Base-by-base conservation (phyloP, 1,140 invertebrate genomes). In the Stegodyphus dumicola region DNA sequence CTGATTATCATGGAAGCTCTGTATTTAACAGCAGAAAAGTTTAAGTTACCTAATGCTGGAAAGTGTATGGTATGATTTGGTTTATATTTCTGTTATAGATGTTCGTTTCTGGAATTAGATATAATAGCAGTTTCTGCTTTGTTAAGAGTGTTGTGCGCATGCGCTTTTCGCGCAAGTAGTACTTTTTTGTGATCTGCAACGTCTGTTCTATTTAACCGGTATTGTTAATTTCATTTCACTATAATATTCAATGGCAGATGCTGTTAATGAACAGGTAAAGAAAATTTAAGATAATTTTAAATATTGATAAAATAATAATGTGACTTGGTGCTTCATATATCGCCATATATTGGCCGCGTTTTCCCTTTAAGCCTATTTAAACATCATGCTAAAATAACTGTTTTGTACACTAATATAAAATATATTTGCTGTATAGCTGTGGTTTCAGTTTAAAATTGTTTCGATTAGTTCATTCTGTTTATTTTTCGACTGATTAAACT, bases 1-100 rank as follows among this genome's bases (percentile, higher is more conserved):
- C 33, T 33, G 33, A 33, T 33, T 33, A 74, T 51, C 15, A 84
- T 84, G 81, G 81, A 84, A 84, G 81, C 81, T 49, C 49, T 84
- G 18, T 84, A 84, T 70, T 9, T 18, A 69, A 84, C 81, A 9
- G 81, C 81, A 7, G 81, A 84, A 84, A 84, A 76, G 65, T 84
- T 84, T 69, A 84, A 84, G 13, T 60, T 73, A 69, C 73, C 71
- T 54, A 84, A 84, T 51, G 81, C 52, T 15, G 81, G 81, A 11
- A 84, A 76, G 69, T 13, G 67, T 6, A 76, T 76, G 81, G 81
- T 84, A 84, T 76, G 81, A 67, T 17, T 1, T 67, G 11, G 49
- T 78, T 6, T 11, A 7, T 9, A 71, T 53, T 78, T 18, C 48
- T 53, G 5, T 69, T 9, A 60, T 52, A n/a, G 64, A 64, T 33